These are phyloP conservation scores for Macrosteles quadrilineatus DNA, from an alignment of 1,140 invertebrate genomes.

Conservation along the genomic window DNA sequence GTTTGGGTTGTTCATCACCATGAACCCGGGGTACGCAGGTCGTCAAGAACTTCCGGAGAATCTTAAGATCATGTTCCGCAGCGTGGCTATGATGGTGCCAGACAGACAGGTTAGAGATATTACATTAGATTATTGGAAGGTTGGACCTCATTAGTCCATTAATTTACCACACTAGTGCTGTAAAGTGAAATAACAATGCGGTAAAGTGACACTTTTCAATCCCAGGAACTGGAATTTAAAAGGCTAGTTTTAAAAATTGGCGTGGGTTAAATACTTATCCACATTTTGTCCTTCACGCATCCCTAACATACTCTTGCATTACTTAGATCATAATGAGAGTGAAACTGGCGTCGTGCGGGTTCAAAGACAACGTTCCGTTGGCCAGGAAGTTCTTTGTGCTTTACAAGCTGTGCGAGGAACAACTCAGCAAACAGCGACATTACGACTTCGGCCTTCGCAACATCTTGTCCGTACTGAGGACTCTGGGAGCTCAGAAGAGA, in stretches of 20 bases:
- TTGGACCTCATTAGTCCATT: too few relatives aligned
- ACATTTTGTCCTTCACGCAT: too few relatives aligned
- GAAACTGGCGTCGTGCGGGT: constrained; percentile 89
- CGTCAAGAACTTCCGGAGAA: constrained; percentile 89
- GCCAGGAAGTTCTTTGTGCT: constrained; percentile 88
- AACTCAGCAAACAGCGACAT: constrained; percentile 92
- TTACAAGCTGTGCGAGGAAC: constrained; percentile 93
- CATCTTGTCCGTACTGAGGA: constrained; percentile 87
- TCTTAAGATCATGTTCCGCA: constrained; percentile 89
- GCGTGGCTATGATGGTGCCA: constrained; percentile 95
- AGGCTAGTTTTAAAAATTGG: too few relatives aligned
- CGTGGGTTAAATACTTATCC: too few relatives aligned
- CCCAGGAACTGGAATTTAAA: too few relatives aligned
- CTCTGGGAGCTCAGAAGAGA: constrained; percentile 84
- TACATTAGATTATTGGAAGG: too few relatives aligned
- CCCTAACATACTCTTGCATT: too few relatives aligned
- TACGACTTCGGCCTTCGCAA: constrained; percentile 93
- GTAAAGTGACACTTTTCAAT: too few relatives aligned
- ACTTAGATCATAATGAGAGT: constrained; percentile 88
- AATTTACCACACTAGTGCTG: too few relatives aligned
- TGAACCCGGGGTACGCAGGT: constrained; percentile 94
- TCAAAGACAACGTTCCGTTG: constrained; percentile 85
- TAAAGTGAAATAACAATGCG: too few relatives aligned
- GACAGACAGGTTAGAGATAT: constrained; percentile 86
- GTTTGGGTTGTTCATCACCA: constrained; percentile 79